Conservation (phyloP, 2,888 invertebrate species). For the Parascotia fuliginaria region DNA sequence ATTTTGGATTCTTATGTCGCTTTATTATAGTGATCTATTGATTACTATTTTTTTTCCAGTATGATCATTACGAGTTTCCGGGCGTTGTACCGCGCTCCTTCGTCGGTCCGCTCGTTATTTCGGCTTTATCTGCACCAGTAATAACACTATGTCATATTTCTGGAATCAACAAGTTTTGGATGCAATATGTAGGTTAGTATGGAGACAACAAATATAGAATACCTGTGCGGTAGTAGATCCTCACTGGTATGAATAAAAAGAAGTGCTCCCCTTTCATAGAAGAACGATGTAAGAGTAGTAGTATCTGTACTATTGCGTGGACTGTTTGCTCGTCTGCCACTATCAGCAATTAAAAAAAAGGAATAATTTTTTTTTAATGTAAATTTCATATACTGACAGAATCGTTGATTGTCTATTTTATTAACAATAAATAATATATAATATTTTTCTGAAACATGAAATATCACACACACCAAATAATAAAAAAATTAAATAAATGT, state of each 20-base stretch:
- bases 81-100: slow-evolving; percentile 99
- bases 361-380: too few species aligned
- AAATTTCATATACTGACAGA: too few species aligned
- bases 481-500: slow-evolving; percentile 5
- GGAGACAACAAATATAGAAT: slow-evolving; percentile 16
- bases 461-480: background rate
- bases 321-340: too few species aligned
- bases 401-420: too few species aligned
- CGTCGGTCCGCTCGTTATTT: slow-evolving; percentile 94
- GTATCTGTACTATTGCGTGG: too few species aligned
- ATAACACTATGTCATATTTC: slow-evolving; percentile 88
- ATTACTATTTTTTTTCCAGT: slow-evolving; percentile 86
- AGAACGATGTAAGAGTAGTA: too few species aligned
- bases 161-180: slow-evolving; percentile 93
- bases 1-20: slow-evolving; percentile 73
- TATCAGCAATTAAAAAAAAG: too few species aligned
- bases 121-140: slow-evolving; percentile 91
- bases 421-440: too few species aligned
- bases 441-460: too few species aligned
- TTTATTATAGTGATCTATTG: slow-evolving; percentile 46
- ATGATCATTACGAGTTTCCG: slow-evolving; percentile 99
- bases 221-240: background rate
- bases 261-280: too few species aligned
- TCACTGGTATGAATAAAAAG: too few species aligned
- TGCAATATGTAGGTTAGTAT: slow-evolving; percentile 94